These are phyloP conservation scores for Agriopis leucophaearia DNA, from an alignment of 2,888 invertebrate genomes.

Conservation along the genomic window DNA sequence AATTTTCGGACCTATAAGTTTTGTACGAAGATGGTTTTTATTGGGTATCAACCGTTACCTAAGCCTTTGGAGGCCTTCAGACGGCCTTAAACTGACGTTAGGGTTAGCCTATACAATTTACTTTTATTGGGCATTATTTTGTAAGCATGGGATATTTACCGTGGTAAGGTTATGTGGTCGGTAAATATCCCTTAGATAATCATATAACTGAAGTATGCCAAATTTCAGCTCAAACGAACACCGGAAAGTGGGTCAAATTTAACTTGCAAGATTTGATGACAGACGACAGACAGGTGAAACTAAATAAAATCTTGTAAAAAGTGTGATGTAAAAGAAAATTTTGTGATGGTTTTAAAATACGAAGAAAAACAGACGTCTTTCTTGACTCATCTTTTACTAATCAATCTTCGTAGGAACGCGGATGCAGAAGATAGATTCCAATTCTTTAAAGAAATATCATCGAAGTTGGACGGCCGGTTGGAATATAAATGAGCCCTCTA, in stretches of 20 bases:
- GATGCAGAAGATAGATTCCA: constrained; percentile 41
- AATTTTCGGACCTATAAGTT: too few relatives aligned
- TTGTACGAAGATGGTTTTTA: not conserved
- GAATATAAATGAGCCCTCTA: constrained; percentile 71
- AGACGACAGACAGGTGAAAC: not conserved
- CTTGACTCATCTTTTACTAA: constrained; percentile 33
- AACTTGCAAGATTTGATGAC: too few relatives aligned
- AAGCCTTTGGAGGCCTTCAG: too few relatives aligned
- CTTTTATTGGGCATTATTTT: not conserved
- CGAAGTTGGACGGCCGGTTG: constrained; percentile 54
- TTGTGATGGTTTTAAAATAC: not conserved
- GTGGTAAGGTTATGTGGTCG: too few relatives aligned
- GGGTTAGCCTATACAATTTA: not conserved
- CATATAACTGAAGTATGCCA: too few relatives aligned
- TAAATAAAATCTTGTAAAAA: not conserved
- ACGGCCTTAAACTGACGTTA: too few relatives aligned
- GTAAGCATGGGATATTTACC: too few relatives aligned
- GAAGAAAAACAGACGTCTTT: not conserved
- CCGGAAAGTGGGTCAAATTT: not conserved
- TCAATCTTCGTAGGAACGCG: constrained; percentile 42
- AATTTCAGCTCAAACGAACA: not conserved
- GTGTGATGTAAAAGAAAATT: not conserved
- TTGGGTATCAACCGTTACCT: not conserved
- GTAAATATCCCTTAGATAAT: too few relatives aligned
- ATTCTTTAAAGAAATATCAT: constrained; percentile 56